These are phyloP conservation scores for Cylloceria caligata DNA, from an alignment of 2,888 invertebrate species.

Conservation along the genomic window DNA sequence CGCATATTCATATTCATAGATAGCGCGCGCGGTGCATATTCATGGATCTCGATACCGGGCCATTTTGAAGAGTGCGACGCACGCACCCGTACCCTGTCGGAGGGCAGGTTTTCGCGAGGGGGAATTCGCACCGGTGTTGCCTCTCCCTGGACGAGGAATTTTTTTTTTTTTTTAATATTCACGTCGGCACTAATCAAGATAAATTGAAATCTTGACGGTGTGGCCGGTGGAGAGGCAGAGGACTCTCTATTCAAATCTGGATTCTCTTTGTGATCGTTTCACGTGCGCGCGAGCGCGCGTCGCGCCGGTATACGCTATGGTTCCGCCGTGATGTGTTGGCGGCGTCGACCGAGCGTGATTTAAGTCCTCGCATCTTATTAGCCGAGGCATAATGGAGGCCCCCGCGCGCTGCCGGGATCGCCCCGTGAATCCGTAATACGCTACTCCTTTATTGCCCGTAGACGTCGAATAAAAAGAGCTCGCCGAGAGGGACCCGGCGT, in stretches of 20 bases:
- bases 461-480: conserved; percentile 59
- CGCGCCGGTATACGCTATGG: not conserved
- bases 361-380: conserved; percentile 75
- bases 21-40: conserved; percentile 63
- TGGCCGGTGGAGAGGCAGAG: not conserved
- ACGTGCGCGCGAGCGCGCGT: not conserved
- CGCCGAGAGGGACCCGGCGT: conserved; percentile 25
- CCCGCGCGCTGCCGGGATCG: conserved; percentile 74
- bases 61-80: conserved; percentile 39
- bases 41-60: conserved; percentile 56
- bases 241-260: conserved; percentile 68
- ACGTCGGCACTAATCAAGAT: conserved; percentile 81
- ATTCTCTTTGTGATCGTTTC: conserved; percentile 54
- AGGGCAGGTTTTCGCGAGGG: conserved; percentile 21
- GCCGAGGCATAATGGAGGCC: conserved; percentile 70
- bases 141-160: conserved; percentile 29
- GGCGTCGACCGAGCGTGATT: conserved; percentile 71
- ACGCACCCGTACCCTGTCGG: not conserved
- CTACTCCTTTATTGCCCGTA: conserved; percentile 70
- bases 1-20: conserved; percentile 63
- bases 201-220: conserved; percentile 80
- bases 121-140: conserved; percentile 28
- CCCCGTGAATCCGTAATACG: conserved; percentile 83
- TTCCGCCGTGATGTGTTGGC: conserved; percentile 26
- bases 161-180: conserved; percentile 77